These are phyloP conservation scores for Leucozona laternaria DNA, from an alignment of 2,888 invertebrate genomes.

Conservation along the genomic window DNA sequence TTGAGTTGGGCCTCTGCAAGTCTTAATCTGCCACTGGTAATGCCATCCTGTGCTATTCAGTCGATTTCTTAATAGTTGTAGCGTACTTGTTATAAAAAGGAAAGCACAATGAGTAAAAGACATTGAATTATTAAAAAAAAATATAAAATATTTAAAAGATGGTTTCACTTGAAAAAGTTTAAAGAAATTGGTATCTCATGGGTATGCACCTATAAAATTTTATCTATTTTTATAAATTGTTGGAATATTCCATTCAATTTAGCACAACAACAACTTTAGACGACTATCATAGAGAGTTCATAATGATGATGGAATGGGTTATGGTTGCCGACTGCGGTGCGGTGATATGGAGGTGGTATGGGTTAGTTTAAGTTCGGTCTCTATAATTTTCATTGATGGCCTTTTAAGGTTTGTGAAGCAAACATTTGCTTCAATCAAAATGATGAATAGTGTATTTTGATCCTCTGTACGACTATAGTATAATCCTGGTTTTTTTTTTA, in stretches of 20 bases:
- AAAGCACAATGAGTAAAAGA: conserved; percentile 37
- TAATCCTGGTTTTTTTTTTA: conserved; percentile 22
- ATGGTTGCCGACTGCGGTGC: neutral
- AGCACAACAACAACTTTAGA: conserved; percentile 26
- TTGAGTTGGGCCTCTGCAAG: neutral
- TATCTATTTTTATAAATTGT: conserved; percentile 12
- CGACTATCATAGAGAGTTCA: neutral
- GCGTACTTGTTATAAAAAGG: conserved; percentile 18
- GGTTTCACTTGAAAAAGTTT: neutral
- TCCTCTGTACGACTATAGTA: neutral
- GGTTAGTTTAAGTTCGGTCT: conserved; percentile 10
- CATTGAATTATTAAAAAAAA: conserved; percentile 58
- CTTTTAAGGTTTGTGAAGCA: conserved; percentile 48
- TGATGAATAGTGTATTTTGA: conserved; percentile 36
- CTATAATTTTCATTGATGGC: conserved; percentile 24
- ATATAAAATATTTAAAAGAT: neutral
- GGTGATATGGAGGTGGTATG: neutral
- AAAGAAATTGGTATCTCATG: conserved; percentile 12
- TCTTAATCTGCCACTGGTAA: conserved; percentile 1
- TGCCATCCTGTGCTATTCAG: conserved; percentile 40
- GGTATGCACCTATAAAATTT: neutral
- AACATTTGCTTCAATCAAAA: conserved; percentile 59
- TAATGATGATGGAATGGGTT: conserved; percentile 1
- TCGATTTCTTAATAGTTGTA: conserved; percentile 51
- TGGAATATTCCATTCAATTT: conserved; percentile 65